phyloP scores from a whole-genome alignment of 2,797 vertebrate species.

The Euthynnus affinis region DNA sequence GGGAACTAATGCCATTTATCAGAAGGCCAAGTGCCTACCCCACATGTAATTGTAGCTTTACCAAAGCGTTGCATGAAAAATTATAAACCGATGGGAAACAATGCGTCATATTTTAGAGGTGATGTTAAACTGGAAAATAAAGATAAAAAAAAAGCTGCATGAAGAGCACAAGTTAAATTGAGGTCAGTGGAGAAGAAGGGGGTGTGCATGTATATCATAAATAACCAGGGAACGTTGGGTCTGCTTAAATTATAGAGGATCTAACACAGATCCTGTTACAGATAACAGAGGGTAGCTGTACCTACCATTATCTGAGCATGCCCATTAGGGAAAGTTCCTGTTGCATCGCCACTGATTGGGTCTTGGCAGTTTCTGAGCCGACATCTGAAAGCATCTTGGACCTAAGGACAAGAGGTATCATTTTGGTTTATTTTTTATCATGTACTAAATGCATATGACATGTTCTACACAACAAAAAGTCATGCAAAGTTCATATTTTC shows the following conservation, averaged over 20 bases:
- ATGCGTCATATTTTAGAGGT: constrained; percentile 44
- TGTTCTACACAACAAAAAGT: background rate
- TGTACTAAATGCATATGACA: background rate
- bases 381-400: constrained; percentile 99
- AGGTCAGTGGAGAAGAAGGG: constrained; percentile 57
- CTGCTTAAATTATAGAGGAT: constrained; percentile 60
- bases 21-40: constrained; percentile 53
- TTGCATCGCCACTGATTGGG: constrained; percentile 96
- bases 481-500: background rate
- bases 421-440: background rate
- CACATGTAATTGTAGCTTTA: constrained; percentile 68
- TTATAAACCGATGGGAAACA: constrained; percentile 57
- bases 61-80: constrained; percentile 49
- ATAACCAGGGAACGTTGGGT: constrained; percentile 63
- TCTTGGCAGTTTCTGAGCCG: constrained; percentile 98
- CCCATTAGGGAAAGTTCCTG: constrained; percentile 98
- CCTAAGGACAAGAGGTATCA: constrained; percentile 79
- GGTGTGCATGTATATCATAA: constrained; percentile 65
- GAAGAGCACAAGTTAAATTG: constrained; percentile 62
- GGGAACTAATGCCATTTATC: constrained; percentile 68
- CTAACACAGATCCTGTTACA: constrained; percentile 46
- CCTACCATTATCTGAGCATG: constrained; percentile 99
- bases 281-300: constrained; percentile 47
- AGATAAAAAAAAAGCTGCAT: constrained; percentile 27
- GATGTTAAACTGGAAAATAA: constrained; percentile 53